Percentiles rank a stretch among this genome's conserved stretches.
These are phyloP conservation scores for Macquaria australasica DNA, from an alignment of 2,113 vertebrate genomes.

Conservation along the genomic window DNA sequence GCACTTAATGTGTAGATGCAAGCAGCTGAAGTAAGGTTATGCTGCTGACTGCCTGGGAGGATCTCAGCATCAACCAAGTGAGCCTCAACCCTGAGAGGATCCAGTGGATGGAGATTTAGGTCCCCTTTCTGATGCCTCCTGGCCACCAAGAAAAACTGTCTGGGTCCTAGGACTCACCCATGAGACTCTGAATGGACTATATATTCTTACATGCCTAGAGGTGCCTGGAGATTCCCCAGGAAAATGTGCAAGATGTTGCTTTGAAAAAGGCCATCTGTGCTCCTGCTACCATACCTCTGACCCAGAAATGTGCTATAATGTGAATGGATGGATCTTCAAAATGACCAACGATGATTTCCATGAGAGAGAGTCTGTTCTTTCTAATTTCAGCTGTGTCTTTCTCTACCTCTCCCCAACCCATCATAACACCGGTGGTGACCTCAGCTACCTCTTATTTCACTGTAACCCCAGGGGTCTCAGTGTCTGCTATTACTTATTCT, in stretches of 20 bases:
- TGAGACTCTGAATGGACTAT: slow-evolving; percentile 19
- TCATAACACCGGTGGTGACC: slow-evolving; percentile 56
- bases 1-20: background rate
- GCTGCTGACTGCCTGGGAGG: no score
- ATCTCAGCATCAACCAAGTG: background rate
- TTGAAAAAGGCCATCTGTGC: slow-evolving; percentile 34
- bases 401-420: slow-evolving; percentile 10
- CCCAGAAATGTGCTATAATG: slow-evolving; percentile 19
- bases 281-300: slow-evolving; percentile 29
- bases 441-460: slow-evolving; percentile 60
- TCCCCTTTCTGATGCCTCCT: background rate
- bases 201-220: slow-evolving; percentile 14
- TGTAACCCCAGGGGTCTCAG: slow-evolving; percentile 54
- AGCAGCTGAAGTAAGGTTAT: no score
- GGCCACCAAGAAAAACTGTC: background rate
- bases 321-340: slow-evolving; percentile 31
- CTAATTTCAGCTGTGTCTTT: slow-evolving; percentile 35
- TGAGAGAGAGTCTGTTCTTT: slow-evolving; percentile 39
- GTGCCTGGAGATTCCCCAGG: slow-evolving; percentile 9
- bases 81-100: background rate
- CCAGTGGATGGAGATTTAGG: background rate
- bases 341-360: slow-evolving; percentile 26
- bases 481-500: slow-evolving; percentile 68
- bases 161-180: background rate
- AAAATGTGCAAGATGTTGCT: slow-evolving; percentile 18